phyloP scores from a whole-genome alignment of 2,888 invertebrate genomes.

The Leptinotarsa rubiginosa region DNA sequence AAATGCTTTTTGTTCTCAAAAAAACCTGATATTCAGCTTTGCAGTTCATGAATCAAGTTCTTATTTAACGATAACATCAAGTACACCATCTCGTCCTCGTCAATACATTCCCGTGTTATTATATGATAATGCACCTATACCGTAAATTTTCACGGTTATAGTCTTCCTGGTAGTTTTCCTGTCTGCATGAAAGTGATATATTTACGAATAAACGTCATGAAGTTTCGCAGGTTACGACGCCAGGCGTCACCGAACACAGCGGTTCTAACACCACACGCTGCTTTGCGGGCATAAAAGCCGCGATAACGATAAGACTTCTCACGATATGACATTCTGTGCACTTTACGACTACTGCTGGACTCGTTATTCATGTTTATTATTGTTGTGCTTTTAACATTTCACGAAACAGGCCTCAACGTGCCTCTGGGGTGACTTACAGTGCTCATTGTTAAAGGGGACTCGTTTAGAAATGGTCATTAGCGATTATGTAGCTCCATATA shows the following conservation, averaged over 20 bases:
- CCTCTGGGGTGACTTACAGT: neutral
- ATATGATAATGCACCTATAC: conserved; percentile 42
- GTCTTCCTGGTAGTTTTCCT: conserved; percentile 40
- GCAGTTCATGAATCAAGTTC: neutral
- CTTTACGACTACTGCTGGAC: conserved; percentile 64
- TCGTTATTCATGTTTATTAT: conserved; percentile 62
- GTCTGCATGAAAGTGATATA: conserved; percentile 43
- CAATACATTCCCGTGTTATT: conserved; percentile 29
- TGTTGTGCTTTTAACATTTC: conserved; percentile 40
- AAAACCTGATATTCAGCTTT: neutral
- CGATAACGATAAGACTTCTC: conserved; percentile 66
- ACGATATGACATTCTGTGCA: conserved; percentile 65
- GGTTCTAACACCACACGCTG: conserved; percentile 55
- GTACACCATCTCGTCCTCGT: neutral
- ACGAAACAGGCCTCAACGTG: conserved; percentile 17
- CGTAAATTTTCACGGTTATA: conserved; percentile 44
- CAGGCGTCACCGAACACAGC: conserved; percentile 30
- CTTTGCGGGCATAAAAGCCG: conserved; percentile 55
- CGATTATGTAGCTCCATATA: neutral
- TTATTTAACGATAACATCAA: neutral
- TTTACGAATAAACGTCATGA: conserved; percentile 41
- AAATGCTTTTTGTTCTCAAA: too few species aligned
- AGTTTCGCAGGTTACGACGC: conserved; percentile 42
- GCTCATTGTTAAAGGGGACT: neutral
- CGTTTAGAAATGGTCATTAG: neutral